Evolutionary conservation across 2,888 invertebrate species (phyloP).

Genomic region (Gymnoscelis rufifasciata): DNA sequence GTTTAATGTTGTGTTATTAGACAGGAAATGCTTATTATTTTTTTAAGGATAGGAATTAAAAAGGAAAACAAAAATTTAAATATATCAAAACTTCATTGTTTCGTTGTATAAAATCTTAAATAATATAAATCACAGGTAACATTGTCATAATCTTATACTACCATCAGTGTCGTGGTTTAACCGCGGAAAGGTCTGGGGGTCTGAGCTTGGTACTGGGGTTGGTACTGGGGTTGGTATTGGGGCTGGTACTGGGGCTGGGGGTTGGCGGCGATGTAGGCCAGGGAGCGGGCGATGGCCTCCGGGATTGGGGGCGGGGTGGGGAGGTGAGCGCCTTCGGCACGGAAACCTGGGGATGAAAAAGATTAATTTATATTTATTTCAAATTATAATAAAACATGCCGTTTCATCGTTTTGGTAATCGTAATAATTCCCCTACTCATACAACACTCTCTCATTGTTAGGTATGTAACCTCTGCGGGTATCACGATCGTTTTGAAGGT

Average conservation of each 20-base stretch:
- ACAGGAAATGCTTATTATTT: too few relatives aligned
- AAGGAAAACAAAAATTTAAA: too few relatives aligned
- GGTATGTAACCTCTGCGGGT: too few relatives aligned
- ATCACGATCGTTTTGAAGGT: too few relatives aligned
- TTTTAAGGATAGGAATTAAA: too few relatives aligned
- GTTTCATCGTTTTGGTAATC: too few relatives aligned
- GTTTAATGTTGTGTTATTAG: too few relatives aligned
- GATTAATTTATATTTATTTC: not conserved
- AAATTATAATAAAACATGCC: too few relatives aligned
- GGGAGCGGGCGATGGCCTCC: constrained; percentile 75
- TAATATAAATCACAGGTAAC: constrained; percentile 70
- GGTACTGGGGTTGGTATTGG: constrained; percentile 34
- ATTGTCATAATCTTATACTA: constrained; percentile 46
- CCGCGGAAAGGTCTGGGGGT: constrained; percentile 53
- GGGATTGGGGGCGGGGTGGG: constrained; percentile 82
- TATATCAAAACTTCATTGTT: constrained; percentile 19
- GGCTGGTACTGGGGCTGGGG: constrained; percentile 53
- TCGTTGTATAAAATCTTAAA: constrained; percentile 27
- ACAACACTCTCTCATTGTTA: too few relatives aligned
- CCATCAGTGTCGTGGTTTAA: constrained; percentile 37
- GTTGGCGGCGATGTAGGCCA: constrained; percentile 61
- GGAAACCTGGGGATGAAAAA: constrained; percentile 73
- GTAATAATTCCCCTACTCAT: too few relatives aligned
- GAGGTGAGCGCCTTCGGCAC: constrained; percentile 78
- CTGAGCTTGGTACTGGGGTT: constrained; percentile 40